Conservation (phyloP, 2,797 vertebrate genomes). For the Rachycentron canadum region DNA sequence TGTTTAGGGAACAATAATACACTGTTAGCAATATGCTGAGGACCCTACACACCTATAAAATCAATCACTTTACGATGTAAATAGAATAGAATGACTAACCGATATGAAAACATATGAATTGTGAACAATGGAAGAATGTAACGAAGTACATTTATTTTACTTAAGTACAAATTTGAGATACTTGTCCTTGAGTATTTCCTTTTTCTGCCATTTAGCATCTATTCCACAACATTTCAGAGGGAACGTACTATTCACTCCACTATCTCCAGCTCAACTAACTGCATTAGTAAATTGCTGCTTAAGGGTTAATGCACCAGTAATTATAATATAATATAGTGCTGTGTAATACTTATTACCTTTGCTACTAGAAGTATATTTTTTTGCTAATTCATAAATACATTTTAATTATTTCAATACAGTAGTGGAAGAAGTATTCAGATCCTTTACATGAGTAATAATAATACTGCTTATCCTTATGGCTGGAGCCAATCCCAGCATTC, state of each 20-base stretch:
- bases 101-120: neutral
- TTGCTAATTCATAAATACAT: neutral
- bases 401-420: neutral
- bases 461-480: too few species aligned
- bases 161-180: slow-evolving; percentile 1
- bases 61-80: neutral
- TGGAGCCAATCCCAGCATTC: too few species aligned
- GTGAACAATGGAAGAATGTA: neutral
- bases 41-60: slow-evolving; percentile 3
- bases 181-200: slow-evolving; percentile 1
- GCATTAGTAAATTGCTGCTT: neutral
- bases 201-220: neutral
- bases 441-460: neutral
- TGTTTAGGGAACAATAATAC: slow-evolving; percentile 47
- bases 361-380: neutral
- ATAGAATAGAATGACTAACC: neutral
- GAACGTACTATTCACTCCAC: neutral
- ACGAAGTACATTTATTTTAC: neutral
- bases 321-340: neutral
- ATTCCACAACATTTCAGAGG: neutral
- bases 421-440: neutral
- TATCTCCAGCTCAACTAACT: neutral
- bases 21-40: slow-evolving; percentile 10
- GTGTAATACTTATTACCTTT: neutral
- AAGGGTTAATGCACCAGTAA: neutral